Evolutionary conservation across 2,113 vertebrate genomes (phyloP).

Genomic region (Noctilio leporinus): DNA sequence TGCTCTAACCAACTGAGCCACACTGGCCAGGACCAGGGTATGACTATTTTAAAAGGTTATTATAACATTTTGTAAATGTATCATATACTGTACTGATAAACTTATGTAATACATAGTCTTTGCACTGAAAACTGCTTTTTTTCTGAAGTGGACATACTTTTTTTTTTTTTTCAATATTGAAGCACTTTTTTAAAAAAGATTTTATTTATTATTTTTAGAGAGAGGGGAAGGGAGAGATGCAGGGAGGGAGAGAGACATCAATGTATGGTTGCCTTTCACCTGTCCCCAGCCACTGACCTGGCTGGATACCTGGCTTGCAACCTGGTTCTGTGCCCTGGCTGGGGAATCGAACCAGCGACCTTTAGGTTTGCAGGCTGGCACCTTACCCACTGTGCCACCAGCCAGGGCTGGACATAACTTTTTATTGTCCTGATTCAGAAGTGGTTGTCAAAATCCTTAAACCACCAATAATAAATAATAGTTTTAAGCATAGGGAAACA

Average conservation of each 20-base stretch:
- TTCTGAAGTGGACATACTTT: background rate
- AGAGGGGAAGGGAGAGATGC: too few species aligned
- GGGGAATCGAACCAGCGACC: too few species aligned
- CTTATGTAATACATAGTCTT: background rate
- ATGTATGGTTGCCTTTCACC: too few species aligned
- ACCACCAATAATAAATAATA: background rate
- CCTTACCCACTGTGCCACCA: too few species aligned
- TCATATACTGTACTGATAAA: background rate
- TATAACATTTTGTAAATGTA: conserved; percentile 9
- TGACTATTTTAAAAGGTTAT: background rate
- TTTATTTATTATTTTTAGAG: too few species aligned
- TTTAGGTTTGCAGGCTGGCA: too few species aligned
- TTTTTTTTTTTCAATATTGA: conserved; percentile 54
- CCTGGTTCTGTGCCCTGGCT: too few species aligned
- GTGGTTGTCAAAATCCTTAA: background rate
- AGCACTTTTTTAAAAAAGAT: too few species aligned
- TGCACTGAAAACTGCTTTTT: background rate
- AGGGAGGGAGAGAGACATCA: too few species aligned
- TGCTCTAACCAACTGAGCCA: too few species aligned
- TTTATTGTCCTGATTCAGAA: conserved; percentile 25
- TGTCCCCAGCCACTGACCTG: too few species aligned
- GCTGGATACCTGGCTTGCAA: too few species aligned
- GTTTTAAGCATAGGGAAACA: background rate
- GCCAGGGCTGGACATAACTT: background rate
- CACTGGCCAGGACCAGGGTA: background rate